A percentile compares a stretch with the other conserved stretches of the same genome.
phyloP scores from a whole-genome alignment of 2,797 vertebrate species.

The Gallirallus australis region DNA sequence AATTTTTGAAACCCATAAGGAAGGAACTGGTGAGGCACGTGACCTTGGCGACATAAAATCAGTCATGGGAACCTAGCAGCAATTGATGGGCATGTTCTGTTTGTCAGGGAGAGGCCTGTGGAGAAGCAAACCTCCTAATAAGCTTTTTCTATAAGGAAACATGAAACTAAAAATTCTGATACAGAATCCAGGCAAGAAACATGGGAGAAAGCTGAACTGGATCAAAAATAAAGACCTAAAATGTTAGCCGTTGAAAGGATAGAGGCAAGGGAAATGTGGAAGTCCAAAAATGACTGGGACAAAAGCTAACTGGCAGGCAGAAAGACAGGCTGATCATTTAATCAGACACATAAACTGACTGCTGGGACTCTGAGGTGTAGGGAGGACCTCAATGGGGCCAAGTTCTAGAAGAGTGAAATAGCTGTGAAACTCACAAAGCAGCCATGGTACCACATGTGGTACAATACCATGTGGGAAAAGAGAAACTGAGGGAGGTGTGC shows the following conservation, averaged over 20 bases:
- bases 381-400: not conserved
- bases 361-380: not conserved
- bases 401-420: not conserved
- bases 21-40: not conserved
- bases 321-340: not conserved
- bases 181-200: not conserved
- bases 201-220: not conserved
- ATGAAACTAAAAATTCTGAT: not conserved
- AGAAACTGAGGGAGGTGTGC: not conserved
- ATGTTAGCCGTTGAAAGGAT: not conserved
- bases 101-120: not conserved
- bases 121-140: not conserved
- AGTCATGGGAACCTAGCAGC: not conserved
- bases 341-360: not conserved
- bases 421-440: not conserved
- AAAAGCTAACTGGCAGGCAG: not conserved
- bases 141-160: not conserved
- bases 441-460: rapidly evolving
- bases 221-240: not conserved
- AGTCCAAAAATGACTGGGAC: not conserved
- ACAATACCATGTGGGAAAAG: not conserved
- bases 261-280: not conserved
- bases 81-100: not conserved
- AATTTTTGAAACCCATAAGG: not conserved
- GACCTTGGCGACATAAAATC: not conserved